Evolutionary conservation across 2,888 invertebrate genomes (phyloP).

Genomic region (Cosmopolites sordidus): DNA sequence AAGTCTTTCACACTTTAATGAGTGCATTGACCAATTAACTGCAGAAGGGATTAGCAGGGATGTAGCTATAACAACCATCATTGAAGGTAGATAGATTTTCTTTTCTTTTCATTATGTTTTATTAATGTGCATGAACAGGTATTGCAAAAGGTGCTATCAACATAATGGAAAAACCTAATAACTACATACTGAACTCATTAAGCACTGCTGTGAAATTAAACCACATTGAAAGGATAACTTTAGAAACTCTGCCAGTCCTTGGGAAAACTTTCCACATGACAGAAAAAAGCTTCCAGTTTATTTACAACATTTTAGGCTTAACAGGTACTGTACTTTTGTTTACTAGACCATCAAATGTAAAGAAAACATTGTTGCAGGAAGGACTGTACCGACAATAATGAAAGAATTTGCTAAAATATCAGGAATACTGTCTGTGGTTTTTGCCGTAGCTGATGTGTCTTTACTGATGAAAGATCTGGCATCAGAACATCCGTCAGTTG

Average conservation of each 20-base stretch:
- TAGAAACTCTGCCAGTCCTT: slow-evolving; percentile 30
- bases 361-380: slow-evolving; percentile 6
- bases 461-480: slow-evolving; percentile 30
- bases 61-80: slow-evolving; percentile 29
- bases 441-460: slow-evolving; percentile 31
- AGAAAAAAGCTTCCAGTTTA: slow-evolving; percentile 32
- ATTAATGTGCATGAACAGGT: too few relatives aligned
- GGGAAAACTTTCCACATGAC: slow-evolving; percentile 32
- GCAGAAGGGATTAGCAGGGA: slow-evolving; percentile 28
- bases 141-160: slow-evolving; percentile 32
- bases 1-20: slow-evolving; percentile 29
- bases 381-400: slow-evolving; percentile 19
- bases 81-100: slow-evolving; percentile 30
- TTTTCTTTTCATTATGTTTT: too few relatives aligned
- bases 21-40: slow-evolving; percentile 29
- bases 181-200: slow-evolving; percentile 27
- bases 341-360: not conserved
- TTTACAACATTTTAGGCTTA: slow-evolving; percentile 31
- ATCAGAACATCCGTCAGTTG: slow-evolving; percentile 33
- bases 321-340: slow-evolving; percentile 14
- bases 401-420: slow-evolving; percentile 28
- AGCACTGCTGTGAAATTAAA: slow-evolving; percentile 30
- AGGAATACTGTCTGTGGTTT: slow-evolving; percentile 30
- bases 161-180: slow-evolving; percentile 32
- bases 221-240: slow-evolving; percentile 28